A percentile compares a stretch with the other conserved stretches of the same genome.
Conservation (phyloP, 2,888 invertebrate species). For the Drosophila limbata region DNA sequence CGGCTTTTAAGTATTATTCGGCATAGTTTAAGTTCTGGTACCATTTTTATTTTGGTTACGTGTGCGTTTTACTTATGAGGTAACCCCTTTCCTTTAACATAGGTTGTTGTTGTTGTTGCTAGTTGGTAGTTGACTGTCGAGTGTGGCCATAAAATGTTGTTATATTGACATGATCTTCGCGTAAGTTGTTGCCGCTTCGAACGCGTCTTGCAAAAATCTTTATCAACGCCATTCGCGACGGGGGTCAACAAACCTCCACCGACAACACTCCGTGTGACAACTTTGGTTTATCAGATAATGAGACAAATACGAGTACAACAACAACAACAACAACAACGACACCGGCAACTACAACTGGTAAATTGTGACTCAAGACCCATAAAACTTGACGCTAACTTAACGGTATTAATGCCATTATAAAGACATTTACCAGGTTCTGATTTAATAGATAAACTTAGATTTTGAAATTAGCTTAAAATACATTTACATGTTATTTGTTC, state of each 20-base stretch:
- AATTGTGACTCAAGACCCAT: constrained; percentile 66
- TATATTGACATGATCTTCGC: constrained; percentile 76
- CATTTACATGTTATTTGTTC: not conserved
- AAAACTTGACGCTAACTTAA: constrained; percentile 62
- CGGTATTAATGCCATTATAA: constrained; percentile 60
- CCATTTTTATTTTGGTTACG: constrained; percentile 77
- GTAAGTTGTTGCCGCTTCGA: constrained; percentile 59
- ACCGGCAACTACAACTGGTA: constrained; percentile 27
- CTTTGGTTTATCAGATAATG: constrained; percentile 69
- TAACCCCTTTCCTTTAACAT: constrained; percentile 24
- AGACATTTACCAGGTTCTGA: constrained; percentile 29
- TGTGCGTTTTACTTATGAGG: constrained; percentile 76
- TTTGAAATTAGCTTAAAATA: not conserved
- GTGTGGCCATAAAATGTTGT: constrained; percentile 52
- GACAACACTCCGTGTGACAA: constrained; percentile 24
- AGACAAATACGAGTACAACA: constrained; percentile 43
- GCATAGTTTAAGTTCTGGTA: constrained; percentile 66
- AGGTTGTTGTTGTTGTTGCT: too few species aligned
- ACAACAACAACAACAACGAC: constrained; percentile 2
- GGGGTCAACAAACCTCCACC: constrained; percentile 71
- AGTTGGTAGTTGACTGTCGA: not conserved
- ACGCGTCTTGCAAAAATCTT: constrained; percentile 67
- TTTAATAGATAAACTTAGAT: constrained; percentile 23
- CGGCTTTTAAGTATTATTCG: constrained; percentile 40
- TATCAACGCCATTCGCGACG: constrained; percentile 54